Percentiles rank a stretch among this genome's conserved stretches.
These are phyloP conservation scores for Toxotes jaculatrix DNA, from an alignment of 2,113 vertebrate species.

Conservation along the genomic window DNA sequence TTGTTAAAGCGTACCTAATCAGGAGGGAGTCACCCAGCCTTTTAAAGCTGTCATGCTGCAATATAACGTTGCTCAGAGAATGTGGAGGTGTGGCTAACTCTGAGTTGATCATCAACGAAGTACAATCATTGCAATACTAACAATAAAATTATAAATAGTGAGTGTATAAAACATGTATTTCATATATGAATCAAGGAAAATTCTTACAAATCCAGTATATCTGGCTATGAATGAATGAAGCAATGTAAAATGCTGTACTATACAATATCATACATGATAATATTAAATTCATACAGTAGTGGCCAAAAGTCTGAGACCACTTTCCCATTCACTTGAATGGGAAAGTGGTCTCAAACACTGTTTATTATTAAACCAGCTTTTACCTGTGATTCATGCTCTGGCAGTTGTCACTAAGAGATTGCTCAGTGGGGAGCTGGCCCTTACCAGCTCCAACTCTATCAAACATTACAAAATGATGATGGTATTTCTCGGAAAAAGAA, in stretches of 20 bases:
- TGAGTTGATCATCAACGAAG: constrained; percentile 57
- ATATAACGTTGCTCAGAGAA: neutral
- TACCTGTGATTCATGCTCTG: too few relatives aligned
- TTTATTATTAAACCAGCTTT: too few relatives aligned
- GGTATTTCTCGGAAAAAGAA: neutral
- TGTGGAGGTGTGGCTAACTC: constrained; percentile 46
- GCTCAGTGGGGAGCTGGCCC: too few relatives aligned
- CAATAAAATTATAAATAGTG: too few relatives aligned
- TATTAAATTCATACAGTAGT: neutral
- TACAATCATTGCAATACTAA: too few relatives aligned
- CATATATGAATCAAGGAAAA: neutral
- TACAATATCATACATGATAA: neutral
- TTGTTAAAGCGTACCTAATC: constrained; percentile 22
- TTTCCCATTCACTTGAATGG: too few relatives aligned
- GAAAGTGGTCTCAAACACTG: too few relatives aligned
- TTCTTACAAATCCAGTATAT: neutral
- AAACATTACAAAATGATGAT: neutral
- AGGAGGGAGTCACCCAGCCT: constrained; percentile 49
- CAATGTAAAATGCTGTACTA: neutral
- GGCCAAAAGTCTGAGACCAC: too few relatives aligned
- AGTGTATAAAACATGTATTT: neutral
- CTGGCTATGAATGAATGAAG: neutral
- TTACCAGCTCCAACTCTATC: neutral
- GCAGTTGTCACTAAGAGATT: too few relatives aligned
- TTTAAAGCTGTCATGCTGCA: constrained; percentile 61